Evolutionary conservation across 2,797 vertebrate species (phyloP).

Genomic region (Cheracebus regulus): DNA sequence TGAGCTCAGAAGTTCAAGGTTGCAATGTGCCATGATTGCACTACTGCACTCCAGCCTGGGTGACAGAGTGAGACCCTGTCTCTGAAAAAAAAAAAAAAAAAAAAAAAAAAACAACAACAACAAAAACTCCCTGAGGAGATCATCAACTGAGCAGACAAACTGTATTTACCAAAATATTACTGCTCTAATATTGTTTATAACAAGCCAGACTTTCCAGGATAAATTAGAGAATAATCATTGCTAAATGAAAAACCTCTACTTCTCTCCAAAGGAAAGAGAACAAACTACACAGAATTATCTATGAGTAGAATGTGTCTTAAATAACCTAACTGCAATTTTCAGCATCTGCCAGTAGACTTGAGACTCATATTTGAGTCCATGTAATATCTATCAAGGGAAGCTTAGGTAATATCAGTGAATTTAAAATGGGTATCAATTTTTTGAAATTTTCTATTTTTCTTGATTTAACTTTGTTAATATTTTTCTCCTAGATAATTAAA

Average conservation of each 20-base stretch:
- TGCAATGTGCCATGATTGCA: no score
- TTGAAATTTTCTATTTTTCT: background rate
- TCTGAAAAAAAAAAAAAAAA: no score
- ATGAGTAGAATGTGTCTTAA: background rate
- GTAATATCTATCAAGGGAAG: background rate
- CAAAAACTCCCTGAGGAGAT: background rate
- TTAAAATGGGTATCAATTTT: background rate
- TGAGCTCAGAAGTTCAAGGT: no score
- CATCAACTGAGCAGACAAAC: background rate
- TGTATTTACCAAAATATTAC: background rate
- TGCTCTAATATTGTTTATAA: background rate
- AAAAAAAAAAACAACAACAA: no score
- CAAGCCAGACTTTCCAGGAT: background rate
- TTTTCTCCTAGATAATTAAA: background rate
- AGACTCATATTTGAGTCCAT: background rate
- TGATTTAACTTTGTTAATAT: background rate
- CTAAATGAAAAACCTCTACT: background rate
- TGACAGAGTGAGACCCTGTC: no score
- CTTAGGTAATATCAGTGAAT: background rate
- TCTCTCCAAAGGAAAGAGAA: background rate
- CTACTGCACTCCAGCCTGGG: no score
- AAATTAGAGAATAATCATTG: background rate
- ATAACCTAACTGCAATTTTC: background rate
- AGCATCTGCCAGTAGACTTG: background rate
- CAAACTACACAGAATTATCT: background rate